These are phyloP conservation scores for Poeciliopsis retropinna DNA, from an alignment of 2,113 vertebrate species.

Conservation along the genomic window DNA sequence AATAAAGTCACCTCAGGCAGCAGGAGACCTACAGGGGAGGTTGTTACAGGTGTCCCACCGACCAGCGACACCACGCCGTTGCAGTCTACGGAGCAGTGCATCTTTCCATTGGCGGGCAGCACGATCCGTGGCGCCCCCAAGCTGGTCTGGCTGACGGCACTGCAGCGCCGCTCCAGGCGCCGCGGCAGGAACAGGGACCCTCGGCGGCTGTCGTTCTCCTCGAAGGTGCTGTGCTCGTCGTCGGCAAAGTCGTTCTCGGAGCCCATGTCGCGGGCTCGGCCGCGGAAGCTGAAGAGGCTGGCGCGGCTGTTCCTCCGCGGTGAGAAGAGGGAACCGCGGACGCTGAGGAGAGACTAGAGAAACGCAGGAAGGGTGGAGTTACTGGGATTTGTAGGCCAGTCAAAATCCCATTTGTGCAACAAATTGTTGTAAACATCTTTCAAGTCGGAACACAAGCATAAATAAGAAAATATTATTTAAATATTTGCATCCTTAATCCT, in stretches of 20 bases:
- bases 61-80: slow-evolving; percentile 96
- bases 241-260: slow-evolving; percentile 97
- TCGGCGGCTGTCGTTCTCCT: slow-evolving; percentile 93
- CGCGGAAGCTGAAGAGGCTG: slow-evolving; percentile 93
- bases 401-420: no score
- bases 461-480: no score
- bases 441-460: no score
- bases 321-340: slow-evolving; percentile 91
- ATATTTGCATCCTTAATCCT: no score
- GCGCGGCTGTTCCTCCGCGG: slow-evolving; percentile 89
- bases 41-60: slow-evolving; percentile 86
- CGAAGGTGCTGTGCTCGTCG: slow-evolving; percentile 95
- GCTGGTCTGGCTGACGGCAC: slow-evolving; percentile 90
- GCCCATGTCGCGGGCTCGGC: slow-evolving; percentile 88
- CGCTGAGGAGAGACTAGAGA: slow-evolving; percentile 89
- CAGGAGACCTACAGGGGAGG: slow-evolving; percentile 88
- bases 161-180: slow-evolving; percentile 88
- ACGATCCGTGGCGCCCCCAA: slow-evolving; percentile 83
- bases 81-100: slow-evolving; percentile 95
- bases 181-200: slow-evolving; percentile 92
- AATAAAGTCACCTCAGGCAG: slow-evolving; percentile 89
- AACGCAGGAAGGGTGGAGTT: not conserved
- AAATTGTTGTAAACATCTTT: no score
- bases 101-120: slow-evolving; percentile 93
- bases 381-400: not conserved